Base-by-base conservation (phyloP, 2,797 vertebrate genomes). In the Pseudochirops corinnae region DNA sequence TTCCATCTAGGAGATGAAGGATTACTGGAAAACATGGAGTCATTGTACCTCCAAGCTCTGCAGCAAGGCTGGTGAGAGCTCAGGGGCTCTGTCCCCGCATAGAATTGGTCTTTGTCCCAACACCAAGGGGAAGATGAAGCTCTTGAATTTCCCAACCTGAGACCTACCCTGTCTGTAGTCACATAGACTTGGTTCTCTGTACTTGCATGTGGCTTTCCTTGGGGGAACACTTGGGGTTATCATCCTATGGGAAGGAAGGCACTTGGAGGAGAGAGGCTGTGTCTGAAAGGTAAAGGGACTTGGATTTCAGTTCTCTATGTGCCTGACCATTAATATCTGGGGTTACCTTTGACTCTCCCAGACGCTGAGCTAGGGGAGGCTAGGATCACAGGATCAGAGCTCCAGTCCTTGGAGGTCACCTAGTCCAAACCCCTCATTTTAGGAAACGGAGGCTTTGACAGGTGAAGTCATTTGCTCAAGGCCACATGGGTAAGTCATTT, bases 21-120 rank as follows among this genome's bases (percentile, higher is more conserved):
- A 52, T 7, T 55, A n/a, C 7, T 93, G 92, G 93, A 91, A 91
- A 93, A 92, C 62, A 82, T 90, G 93, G 62, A 91, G 94, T 91
- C 55, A 52, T 94, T 33, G 11, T 52, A 52, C 52, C 29, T 91
- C 12, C 55, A 93, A 28, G 60, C 24, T 93, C 55, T 56, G 24
- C n/a, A 46, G 21, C 39, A 82, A 82, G 2, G 26, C 12, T 46
- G 39, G 21, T 46, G 74, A 46, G 39, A 46, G 74, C 9, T 82
- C 74, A 82, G n/a, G 39, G 21, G 1, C 31, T 82, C 39, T 82
- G 21, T 46, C 74, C 21, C 21, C 7, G 26, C 74, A 39, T 82
- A 11, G 10, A 10, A 46, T 46, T 82, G 16, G 16, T 82, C 39
- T 82, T 82, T 82, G 74, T 82, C 18, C 21, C 21, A 82, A 82